A percentile compares a stretch with the other conserved stretches of the same genome.
These are phyloP conservation scores for Trachelus stipa DNA, from an alignment of 2,888 invertebrate genomes.

Conservation along the genomic window DNA sequence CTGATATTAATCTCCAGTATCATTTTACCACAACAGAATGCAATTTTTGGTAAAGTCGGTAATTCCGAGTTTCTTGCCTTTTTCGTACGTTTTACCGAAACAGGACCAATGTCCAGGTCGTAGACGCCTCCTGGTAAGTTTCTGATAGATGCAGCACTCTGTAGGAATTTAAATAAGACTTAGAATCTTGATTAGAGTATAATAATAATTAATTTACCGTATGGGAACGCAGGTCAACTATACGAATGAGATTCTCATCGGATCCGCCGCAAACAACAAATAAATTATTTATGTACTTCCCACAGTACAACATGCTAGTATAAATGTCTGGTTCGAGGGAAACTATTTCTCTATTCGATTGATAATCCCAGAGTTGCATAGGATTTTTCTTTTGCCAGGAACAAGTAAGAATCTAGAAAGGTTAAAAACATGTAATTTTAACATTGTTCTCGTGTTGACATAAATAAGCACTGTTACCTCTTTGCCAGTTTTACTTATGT, in stretches of 20 bases:
- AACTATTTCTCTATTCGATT: constrained; percentile 73
- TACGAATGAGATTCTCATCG: constrained; percentile 71
- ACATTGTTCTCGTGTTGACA: neutral
- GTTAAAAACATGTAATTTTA: neutral
- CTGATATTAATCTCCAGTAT: constrained; percentile 72
- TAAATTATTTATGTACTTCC: constrained; percentile 71
- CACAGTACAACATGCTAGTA: constrained; percentile 72
- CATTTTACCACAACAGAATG: constrained; percentile 71
- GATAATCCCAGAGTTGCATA: constrained; percentile 77
- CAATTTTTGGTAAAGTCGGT: constrained; percentile 68
- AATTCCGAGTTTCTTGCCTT: constrained; percentile 38
- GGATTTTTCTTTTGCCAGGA: constrained; percentile 74
- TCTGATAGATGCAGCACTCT: constrained; percentile 71
- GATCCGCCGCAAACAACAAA: constrained; percentile 74
- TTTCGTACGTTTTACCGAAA: constrained; percentile 39
- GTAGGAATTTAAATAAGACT: constrained; percentile 39
- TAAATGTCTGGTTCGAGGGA: constrained; percentile 71
- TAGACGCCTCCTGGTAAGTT: constrained; percentile 72
- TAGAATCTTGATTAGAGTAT: neutral
- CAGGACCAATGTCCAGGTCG: constrained; percentile 70
- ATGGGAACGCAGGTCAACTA: constrained; percentile 73
- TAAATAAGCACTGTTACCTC: constrained; percentile 66
- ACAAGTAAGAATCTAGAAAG: constrained; percentile 72
- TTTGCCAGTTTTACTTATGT: constrained; percentile 74
- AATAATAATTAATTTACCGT: constrained; percentile 64